A percentile compares a stretch with the other conserved stretches of the same genome.
Evolutionary conservation across 2,113 vertebrate species (phyloP).

Genomic region (Phaethornis superciliosus): DNA sequence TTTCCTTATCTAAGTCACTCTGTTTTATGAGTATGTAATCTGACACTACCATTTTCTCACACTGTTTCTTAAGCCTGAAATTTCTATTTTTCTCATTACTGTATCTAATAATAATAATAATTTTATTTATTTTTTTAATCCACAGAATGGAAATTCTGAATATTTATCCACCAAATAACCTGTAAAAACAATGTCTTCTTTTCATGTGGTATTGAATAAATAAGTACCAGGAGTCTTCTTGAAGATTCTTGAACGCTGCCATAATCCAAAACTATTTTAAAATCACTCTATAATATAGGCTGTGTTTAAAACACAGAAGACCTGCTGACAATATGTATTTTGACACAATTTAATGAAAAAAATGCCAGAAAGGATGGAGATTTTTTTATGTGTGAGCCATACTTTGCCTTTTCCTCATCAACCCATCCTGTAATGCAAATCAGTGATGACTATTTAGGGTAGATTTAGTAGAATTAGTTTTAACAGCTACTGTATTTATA

Average conservation of each 20-base stretch:
- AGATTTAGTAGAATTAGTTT: conserved; percentile 57
- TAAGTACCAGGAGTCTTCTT: neutral
- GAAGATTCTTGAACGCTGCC: neutral
- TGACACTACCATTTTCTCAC: neutral
- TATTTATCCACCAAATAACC: neutral
- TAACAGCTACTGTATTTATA: conserved; percentile 61
- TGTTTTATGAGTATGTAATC: neutral
- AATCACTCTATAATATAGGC: neutral
- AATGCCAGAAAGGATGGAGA: neutral
- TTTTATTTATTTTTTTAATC: neutral
- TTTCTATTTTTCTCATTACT: neutral
- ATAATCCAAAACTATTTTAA: neutral
- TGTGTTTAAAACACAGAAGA: neutral
- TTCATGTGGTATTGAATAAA: neutral
- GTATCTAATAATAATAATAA: neutral
- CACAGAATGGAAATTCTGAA: neutral
- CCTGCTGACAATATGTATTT: neutral
- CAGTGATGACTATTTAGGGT: conserved; percentile 42
- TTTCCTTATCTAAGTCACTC: neutral
- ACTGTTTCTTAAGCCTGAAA: neutral
- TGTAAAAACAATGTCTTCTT: neutral
- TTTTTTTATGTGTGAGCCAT: neutral
- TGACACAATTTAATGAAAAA: neutral
- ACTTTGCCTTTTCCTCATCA: neutral
- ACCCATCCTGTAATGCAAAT: conserved; percentile 40